Percentiles rank a stretch among this genome's conserved stretches.
Conservation (phyloP, 2,113 vertebrate genomes). For the Diphyllodes magnificus region DNA sequence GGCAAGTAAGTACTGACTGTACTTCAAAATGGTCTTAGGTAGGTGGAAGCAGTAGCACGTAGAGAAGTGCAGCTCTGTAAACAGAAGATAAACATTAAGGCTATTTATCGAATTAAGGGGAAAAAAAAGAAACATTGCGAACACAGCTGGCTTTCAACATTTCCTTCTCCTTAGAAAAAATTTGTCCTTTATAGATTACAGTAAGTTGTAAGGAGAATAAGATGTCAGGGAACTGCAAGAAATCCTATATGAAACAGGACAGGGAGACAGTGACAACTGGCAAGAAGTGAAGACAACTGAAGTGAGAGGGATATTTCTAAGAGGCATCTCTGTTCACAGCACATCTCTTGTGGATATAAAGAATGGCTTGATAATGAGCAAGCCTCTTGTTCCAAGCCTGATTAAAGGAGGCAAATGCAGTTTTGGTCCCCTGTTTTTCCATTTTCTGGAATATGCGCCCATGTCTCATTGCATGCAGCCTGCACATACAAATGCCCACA, state of each 20-base stretch:
- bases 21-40: neutral
- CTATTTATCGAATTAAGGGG: neutral
- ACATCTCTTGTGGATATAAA: neutral
- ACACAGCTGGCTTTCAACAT: neutral
- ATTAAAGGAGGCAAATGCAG: neutral
- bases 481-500: neutral
- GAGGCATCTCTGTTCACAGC: neutral
- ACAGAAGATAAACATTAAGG: neutral
- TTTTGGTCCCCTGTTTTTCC: neutral
- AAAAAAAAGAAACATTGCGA: neutral
- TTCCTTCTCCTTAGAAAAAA: slow-evolving; percentile 24
- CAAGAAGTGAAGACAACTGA: neutral
- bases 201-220: neutral
- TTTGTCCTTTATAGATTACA: slow-evolving; percentile 22
- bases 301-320: neutral
- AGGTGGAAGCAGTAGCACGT: neutral
- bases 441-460: neutral
- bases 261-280: neutral
- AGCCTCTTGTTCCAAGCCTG: neutral
- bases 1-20: neutral
- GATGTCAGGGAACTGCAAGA: neutral
- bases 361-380: neutral
- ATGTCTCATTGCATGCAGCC: neutral
- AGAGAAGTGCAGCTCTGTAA: neutral
- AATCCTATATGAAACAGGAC: slow-evolving; percentile 11